Conservation (phyloP, 1,140 invertebrate genomes). For the Rhyzopertha dominica region DNA sequence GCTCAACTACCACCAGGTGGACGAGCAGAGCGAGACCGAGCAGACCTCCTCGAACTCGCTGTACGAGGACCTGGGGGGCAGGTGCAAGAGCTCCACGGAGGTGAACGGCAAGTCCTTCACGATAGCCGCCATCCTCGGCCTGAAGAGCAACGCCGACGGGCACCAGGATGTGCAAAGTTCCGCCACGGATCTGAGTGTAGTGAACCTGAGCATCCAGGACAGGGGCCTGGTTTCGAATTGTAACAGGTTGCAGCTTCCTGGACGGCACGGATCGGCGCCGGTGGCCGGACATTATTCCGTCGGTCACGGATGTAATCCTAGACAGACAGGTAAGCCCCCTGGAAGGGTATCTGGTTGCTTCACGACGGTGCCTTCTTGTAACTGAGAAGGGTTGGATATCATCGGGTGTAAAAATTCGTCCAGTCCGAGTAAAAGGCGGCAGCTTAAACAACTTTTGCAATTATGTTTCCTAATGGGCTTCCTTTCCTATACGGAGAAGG, state of each 20-base stretch:
- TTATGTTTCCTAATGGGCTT: no score
- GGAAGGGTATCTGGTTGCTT: no score
- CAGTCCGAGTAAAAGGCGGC: no score
- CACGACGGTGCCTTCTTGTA: no score
- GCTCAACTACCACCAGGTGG: slow-evolving; percentile 39
- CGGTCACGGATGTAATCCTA: slow-evolving; percentile 25
- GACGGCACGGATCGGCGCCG: slow-evolving; percentile 23
- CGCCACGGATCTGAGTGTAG: slow-evolving; percentile 30
- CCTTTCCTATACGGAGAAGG: no score
- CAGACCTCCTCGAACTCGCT: slow-evolving; percentile 21
- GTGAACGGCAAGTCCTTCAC: slow-evolving; percentile 62
- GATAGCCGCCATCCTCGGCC: slow-evolving; percentile 74
- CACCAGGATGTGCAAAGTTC: slow-evolving; percentile 13
- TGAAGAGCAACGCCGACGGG: slow-evolving; percentile 46
- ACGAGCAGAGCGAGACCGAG: slow-evolving; percentile 34
- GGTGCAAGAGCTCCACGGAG: slow-evolving; percentile 29
- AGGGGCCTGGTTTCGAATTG: slow-evolving; percentile 32
- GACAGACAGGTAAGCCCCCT: slow-evolving; percentile 33
- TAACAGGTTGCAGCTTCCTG: slow-evolving; percentile 35
- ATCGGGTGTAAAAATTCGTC: no score
- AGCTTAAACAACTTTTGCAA: no score
- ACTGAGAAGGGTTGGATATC: no score
- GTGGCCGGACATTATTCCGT: slow-evolving; percentile 25
- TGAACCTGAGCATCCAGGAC: slow-evolving; percentile 39
- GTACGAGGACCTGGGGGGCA: slow-evolving; percentile 32